phyloP scores from a whole-genome alignment of 37 sponge, comb jelly and placozoan species.

The Spongia lamella region DNA sequence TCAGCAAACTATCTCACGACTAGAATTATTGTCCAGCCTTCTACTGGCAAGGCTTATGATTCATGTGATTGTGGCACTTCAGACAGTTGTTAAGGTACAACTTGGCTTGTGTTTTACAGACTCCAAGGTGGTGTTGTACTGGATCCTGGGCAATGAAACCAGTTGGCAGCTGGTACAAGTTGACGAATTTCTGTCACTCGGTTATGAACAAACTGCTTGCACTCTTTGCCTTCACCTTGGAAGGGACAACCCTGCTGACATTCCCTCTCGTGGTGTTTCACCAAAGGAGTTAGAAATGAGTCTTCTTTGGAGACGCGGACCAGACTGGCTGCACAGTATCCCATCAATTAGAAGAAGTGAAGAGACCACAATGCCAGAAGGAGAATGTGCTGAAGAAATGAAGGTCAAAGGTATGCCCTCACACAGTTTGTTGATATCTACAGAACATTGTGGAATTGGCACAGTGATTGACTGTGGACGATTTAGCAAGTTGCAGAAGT shows the following conservation, averaged over 20 bases:
- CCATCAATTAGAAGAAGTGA: not conserved
- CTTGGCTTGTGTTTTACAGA: slow-evolving; percentile 44
- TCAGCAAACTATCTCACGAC: slow-evolving; percentile 11
- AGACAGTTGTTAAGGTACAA: too few species aligned
- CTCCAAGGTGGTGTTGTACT: slow-evolving; percentile 30
- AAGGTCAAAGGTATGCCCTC: slow-evolving; percentile 1
- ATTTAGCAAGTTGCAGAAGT: not conserved
- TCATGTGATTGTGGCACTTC: slow-evolving; percentile 2
- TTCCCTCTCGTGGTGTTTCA: slow-evolving; percentile 31
- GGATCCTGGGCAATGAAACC: slow-evolving; percentile 21
- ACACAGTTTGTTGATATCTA: not conserved
- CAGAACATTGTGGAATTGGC: not conserved
- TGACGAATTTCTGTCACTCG: slow-evolving; percentile 5
- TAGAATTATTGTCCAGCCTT: not conserved
- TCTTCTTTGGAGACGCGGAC: slow-evolving; percentile 6
- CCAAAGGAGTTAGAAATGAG: not conserved
- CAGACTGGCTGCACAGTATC: not conserved
- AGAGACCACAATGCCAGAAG: slow-evolving; percentile 2
- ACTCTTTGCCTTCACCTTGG: slow-evolving; percentile 1
- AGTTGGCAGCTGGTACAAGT: slow-evolving; percentile 35
- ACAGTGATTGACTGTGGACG: not conserved
- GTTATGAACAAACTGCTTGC: not conserved
- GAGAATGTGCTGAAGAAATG: not conserved
- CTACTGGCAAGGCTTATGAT: not conserved
- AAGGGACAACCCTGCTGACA: slow-evolving; percentile 29